Conservation (phyloP, 2,113 vertebrate genomes). For the Phoenicopterus ruber region DNA sequence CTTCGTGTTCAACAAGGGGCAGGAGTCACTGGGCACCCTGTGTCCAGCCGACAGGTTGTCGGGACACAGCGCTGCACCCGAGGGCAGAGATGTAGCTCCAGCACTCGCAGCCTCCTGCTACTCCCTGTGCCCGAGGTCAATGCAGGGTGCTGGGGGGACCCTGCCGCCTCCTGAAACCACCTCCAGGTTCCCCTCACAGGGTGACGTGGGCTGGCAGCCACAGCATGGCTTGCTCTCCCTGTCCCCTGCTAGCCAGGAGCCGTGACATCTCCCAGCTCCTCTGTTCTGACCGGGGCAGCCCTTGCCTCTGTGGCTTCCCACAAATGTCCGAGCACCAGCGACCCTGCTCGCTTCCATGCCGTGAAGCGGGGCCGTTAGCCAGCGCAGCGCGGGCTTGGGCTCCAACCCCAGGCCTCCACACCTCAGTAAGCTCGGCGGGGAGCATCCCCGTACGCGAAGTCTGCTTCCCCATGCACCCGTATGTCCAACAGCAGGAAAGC, state of each 20-base stretch:
- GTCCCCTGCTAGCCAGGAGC: not conserved
- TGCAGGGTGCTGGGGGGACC: not conserved
- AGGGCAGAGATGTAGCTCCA: not conserved
- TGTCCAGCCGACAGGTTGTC: no score
- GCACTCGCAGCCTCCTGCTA: not conserved
- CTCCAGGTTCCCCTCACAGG: not conserved
- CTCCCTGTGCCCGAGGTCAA: not conserved
- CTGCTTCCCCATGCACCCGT: accelerated
- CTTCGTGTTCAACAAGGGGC: not conserved
- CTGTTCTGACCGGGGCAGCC: not conserved
- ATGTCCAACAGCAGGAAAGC: not conserved
- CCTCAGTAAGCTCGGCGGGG: not conserved
- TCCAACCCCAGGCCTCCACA: not conserved
- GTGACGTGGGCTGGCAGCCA: accelerated
- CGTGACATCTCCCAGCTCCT: not conserved
- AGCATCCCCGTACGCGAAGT: accelerated
- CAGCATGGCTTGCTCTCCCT: accelerated
- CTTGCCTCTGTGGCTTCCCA: no score
- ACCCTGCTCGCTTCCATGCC: accelerated
- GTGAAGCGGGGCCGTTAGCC: not conserved
- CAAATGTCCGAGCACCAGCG: accelerated
- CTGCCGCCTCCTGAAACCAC: not conserved
- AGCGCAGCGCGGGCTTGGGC: not conserved
- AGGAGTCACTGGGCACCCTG: not conserved
- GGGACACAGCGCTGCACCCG: accelerated